These are phyloP conservation scores for Sakesphorus luctuosus DNA, from an alignment of 2,113 vertebrate genomes.

Conservation along the genomic window DNA sequence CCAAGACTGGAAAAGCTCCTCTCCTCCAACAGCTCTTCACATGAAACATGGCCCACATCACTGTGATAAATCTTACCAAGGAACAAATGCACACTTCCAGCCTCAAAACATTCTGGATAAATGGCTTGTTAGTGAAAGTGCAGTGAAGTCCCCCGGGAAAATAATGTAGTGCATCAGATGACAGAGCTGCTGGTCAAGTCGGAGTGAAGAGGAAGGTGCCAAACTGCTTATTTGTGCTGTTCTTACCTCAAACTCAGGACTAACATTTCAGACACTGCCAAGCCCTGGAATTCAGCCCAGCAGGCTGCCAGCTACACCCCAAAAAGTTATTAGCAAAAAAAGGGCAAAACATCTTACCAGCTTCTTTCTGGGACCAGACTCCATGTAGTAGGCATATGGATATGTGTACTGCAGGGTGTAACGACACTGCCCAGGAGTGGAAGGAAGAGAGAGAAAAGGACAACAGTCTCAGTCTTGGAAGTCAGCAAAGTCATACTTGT, in stretches of 20 bases:
- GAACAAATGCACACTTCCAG: neutral
- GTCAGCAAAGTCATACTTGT: neutral
- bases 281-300: neutral
- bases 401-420: conserved; percentile 99
- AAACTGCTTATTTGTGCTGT: neutral
- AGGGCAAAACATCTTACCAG: conserved; percentile 83
- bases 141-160: conserved; percentile 2
- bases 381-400: conserved; percentile 99
- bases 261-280: neutral
- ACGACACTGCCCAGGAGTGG: conserved; percentile 83
- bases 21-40: neutral
- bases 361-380: conserved; percentile 97
- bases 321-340: neutral
- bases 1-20: neutral
- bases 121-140: conserved; percentile 9
- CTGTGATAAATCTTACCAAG: neutral
- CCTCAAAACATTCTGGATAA: conserved; percentile 28
- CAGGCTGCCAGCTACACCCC: neutral
- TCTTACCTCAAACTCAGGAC: neutral
- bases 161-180: neutral
- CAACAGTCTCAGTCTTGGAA: neutral
- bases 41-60: neutral
- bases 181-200: neutral
- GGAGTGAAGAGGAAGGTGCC: neutral
- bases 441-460: conserved; percentile 17